Base-by-base conservation (phyloP, 2,888 invertebrate genomes). In the Diarsia dahlii region DNA sequence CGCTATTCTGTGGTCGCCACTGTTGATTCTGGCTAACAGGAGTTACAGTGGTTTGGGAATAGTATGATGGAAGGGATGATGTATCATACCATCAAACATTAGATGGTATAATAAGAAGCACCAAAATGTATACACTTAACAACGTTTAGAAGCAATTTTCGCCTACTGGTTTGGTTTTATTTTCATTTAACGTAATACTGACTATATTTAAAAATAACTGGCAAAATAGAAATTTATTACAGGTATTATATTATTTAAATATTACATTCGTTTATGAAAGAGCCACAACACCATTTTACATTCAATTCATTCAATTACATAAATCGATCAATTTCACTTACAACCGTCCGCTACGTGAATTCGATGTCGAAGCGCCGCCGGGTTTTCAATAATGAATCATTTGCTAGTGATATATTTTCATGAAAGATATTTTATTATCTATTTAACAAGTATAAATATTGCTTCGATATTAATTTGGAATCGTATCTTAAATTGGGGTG, bases 371-470 rank as follows among this genome's bases (percentile, higher is more conserved):
- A 28, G 15, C 50, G 34, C 34, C 18, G 45, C 34, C 18, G 45
- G 50, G n/a, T 79, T 78, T 54, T 58, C 77, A 78, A 64, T 64
- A 63, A 70, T 68, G 8, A 77, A 78, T 56, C 39, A 68, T 68
- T 48, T 15, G 68, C 39, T 48, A 54, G 6, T 54, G 20, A n/a
- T 48, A 62, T 39, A 34, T n/a, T 75, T 4, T 50, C 45, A 58
- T 56, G 18, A 58, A 28, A 10, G 12, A 48, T 58, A 8, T 28
- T 28, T 28, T 28, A 45, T 68, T 48, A 77, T 54, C 4, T 52
- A 62, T 76, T 76, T 62, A 28, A 58, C 18, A 13, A n/a, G 13
- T 18, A 28, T 50, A 56, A 34, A n/a, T 62, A 52, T 52, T 73
- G 23, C 71, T 34, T n/a, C 18, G 54, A 10, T 5, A 65, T 18